Conservation (phyloP, 2,888 invertebrate species). For the Drosophila mulleri region DNA sequence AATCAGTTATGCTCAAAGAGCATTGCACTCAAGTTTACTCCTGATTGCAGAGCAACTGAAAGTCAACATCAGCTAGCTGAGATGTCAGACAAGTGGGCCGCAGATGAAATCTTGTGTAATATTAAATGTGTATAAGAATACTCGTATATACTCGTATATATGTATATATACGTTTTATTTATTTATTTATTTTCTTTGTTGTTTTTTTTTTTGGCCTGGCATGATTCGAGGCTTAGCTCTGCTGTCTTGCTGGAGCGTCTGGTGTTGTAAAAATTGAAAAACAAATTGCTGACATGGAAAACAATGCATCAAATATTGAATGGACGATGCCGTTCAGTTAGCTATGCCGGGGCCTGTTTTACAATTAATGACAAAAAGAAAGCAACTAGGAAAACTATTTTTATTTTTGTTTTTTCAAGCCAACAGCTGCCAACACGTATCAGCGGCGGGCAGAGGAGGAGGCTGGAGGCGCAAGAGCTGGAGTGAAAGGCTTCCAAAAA, state of each 20-base stretch:
- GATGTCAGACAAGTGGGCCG: not conserved
- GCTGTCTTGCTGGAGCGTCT: slow-evolving; percentile 3
- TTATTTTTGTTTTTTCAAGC: slow-evolving; percentile 53
- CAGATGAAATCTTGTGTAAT: slow-evolving; percentile 24
- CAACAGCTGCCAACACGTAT: slow-evolving; percentile 50
- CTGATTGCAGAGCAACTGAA: slow-evolving; percentile 7
- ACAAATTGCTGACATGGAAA: slow-evolving; percentile 56
- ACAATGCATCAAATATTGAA: slow-evolving; percentile 69
- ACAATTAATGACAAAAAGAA: slow-evolving; percentile 72
- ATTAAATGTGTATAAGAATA: slow-evolving; percentile 30
- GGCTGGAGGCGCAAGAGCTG: not conserved
- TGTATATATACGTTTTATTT: too few relatives aligned
- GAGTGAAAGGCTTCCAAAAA: slow-evolving; percentile 53
- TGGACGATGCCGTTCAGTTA: slow-evolving; percentile 33
- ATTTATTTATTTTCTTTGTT: too few relatives aligned
- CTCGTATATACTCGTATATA: slow-evolving; percentile 12
- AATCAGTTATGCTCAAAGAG: too few relatives aligned
- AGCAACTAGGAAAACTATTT: slow-evolving; percentile 64
- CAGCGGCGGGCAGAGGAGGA: not conserved
- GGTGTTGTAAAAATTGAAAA: slow-evolving; percentile 46
- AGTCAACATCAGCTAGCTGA: not conserved
- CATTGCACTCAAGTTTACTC: not conserved
- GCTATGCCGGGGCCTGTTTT: slow-evolving; percentile 55
- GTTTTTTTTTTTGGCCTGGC: slow-evolving; percentile 39
- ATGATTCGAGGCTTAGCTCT: slow-evolving; percentile 5